phyloP scores from a whole-genome alignment of 2,888 invertebrate species.

The Pseudanteris insignis region DNA sequence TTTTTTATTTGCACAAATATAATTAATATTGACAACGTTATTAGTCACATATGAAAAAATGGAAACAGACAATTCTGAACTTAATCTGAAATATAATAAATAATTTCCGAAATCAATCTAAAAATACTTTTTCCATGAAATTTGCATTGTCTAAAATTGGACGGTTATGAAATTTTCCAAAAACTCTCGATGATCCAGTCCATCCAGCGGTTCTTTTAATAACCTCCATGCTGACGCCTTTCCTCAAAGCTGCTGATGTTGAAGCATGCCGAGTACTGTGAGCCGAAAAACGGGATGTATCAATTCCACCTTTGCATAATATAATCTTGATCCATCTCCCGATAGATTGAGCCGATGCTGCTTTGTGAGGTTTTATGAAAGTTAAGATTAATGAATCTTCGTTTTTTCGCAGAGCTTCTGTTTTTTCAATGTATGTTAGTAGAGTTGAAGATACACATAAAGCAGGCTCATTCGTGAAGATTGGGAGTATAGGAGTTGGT shows the following conservation, averaged over 20 bases:
- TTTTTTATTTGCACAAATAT: too few relatives aligned
- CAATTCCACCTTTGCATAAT: constrained; percentile 1
- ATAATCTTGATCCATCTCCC: constrained; percentile 6
- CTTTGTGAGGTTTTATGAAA: background rate
- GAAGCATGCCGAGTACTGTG: constrained; percentile 6
- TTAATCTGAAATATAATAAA: too few relatives aligned
- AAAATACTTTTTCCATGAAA: too few relatives aligned
- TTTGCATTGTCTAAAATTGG: too few relatives aligned
- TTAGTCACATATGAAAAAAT: too few relatives aligned
- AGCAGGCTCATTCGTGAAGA: constrained; percentile 5
- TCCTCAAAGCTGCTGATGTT: constrained; percentile 2
- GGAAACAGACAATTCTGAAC: too few relatives aligned
- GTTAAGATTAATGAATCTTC: background rate
- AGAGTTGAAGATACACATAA: constrained; percentile 9
- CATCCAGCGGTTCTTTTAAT: too few relatives aligned
- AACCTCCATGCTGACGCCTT: too few relatives aligned
- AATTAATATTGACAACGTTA: too few relatives aligned
- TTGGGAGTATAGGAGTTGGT: background rate
- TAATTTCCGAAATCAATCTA: too few relatives aligned
- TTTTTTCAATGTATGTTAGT: constrained; percentile 1
- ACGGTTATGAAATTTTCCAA: too few relatives aligned
- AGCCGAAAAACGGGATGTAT: constrained; percentile 2
- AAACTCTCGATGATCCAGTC: too few relatives aligned
- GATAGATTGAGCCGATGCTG: constrained; percentile 3
- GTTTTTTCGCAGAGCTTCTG: background rate